Conservation (phyloP, 2,113 vertebrate genomes). For the Phalacrocorax brasilianus region DNA sequence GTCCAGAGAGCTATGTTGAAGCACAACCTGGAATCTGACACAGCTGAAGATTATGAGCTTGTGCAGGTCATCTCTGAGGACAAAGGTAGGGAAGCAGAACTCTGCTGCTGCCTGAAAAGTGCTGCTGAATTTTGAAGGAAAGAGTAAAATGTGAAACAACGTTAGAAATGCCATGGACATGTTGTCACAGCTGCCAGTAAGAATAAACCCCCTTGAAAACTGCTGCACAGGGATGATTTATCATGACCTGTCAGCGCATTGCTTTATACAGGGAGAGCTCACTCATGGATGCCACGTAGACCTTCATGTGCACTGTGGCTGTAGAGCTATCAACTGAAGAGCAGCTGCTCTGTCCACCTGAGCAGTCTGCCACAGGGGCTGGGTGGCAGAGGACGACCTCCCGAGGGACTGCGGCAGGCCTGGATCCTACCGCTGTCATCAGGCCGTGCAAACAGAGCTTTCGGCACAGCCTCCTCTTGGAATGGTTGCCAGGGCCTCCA, state of each 20-base stretch:
- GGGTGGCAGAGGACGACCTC: neutral
- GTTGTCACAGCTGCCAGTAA: neutral
- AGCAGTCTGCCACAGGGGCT: neutral
- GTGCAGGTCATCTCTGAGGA: slow-evolving; percentile 92
- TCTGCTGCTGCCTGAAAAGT: neutral
- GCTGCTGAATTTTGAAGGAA: neutral
- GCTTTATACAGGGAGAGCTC: neutral
- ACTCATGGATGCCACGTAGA: neutral
- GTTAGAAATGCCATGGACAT: neutral
- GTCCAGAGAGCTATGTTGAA: slow-evolving; percentile 89
- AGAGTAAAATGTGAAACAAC: neutral
- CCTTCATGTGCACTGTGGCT: rapidly evolving
- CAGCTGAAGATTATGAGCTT: slow-evolving; percentile 84
- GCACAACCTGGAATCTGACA: slow-evolving; percentile 86
- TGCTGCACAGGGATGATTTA: neutral
- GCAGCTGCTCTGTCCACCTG: neutral
- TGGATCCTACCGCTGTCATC: rapidly evolving
- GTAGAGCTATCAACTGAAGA: rapidly evolving
- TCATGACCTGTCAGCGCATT: neutral
- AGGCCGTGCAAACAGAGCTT: neutral
- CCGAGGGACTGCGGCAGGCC: neutral
- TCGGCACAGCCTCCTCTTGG: neutral
- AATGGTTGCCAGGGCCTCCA: neutral
- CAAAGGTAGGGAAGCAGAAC: slow-evolving; percentile 78
- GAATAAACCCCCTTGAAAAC: neutral